A percentile compares a stretch with the other conserved stretches of the same genome.
These are phyloP conservation scores for Neoseiulus cucumeris DNA, from an alignment of 1,140 invertebrate species.

Conservation along the genomic window DNA sequence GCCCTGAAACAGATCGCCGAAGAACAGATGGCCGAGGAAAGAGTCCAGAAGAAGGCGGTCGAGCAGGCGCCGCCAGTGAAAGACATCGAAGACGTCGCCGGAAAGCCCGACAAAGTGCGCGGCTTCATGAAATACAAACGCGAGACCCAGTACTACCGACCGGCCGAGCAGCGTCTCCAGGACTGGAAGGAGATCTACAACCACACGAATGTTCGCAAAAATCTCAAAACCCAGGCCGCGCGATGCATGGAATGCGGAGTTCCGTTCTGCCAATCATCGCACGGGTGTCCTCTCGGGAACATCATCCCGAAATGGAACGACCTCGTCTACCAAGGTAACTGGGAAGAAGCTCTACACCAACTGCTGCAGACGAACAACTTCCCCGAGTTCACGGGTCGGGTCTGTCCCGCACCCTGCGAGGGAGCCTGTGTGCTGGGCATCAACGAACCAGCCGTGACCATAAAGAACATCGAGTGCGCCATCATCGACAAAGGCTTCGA, in stretches of 20 bases:
- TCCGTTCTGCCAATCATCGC: conserved; percentile 90
- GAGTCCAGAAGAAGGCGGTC: conserved; percentile 26
- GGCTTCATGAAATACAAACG: conserved; percentile 92
- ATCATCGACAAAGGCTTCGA: conserved; percentile 98
- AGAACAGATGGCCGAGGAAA: conserved; percentile 28
- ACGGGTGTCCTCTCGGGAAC: conserved; percentile 92
- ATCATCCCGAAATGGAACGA: conserved; percentile 99
- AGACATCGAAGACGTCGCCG: conserved; percentile 74
- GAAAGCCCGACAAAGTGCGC: conserved; percentile 49
- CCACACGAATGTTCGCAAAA: conserved; percentile 59
- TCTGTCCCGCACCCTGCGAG: conserved; percentile 96
- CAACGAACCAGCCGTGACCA: conserved; percentile 84
- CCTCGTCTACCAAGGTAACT: conserved; percentile 72
- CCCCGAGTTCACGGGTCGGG: conserved; percentile 93
- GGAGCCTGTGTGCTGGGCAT: conserved; percentile 93
- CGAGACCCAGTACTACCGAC: conserved; percentile 60
- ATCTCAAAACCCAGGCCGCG: conserved; percentile 72
- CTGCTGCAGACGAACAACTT: conserved; percentile 97
- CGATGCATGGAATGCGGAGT: conserved; percentile 97
- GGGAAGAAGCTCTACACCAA: conserved; percentile 87
- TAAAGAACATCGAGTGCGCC: conserved; percentile 96
- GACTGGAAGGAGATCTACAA: conserved; percentile 97
- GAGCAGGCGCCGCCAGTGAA: conserved; percentile 30
- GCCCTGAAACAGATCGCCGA: conserved; percentile 54
- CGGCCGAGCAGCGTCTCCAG: conserved; percentile 54